phyloP scores from a whole-genome alignment of 2,113 vertebrate genomes.

The Oncorhynchus clarkii region DNA sequence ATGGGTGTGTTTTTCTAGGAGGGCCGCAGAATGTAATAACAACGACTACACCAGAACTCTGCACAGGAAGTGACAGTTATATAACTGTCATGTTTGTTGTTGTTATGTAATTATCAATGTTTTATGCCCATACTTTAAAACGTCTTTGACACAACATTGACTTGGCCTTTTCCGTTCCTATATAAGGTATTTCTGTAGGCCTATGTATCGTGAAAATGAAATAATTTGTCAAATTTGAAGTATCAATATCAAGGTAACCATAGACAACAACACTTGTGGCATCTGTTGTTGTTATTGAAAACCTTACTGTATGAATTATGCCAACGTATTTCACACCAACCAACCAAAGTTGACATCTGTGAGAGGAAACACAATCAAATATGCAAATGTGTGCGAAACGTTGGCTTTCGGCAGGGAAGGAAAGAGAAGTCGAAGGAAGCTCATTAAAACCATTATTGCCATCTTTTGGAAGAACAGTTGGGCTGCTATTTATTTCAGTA shows the following conservation, averaged over 20 bases:
- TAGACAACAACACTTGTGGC: neutral
- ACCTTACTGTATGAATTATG: conserved; percentile 38
- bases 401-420: conserved; percentile 39
- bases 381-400: conserved; percentile 30
- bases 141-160: neutral
- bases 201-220: too few species aligned
- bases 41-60: neutral
- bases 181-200: too few species aligned
- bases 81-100: neutral
- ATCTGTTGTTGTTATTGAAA: conserved; percentile 27
- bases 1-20: too few species aligned
- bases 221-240: too few species aligned
- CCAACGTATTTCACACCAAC: conserved; percentile 36
- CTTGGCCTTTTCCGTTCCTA: neutral
- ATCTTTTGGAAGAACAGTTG: conserved; percentile 51
- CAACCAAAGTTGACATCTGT: conserved; percentile 40
- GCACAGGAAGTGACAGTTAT: neutral
- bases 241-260: neutral
- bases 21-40: too few species aligned
- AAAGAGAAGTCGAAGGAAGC: conserved; percentile 34
- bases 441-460: conserved; percentile 51
- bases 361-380: conserved; percentile 46
- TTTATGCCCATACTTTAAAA: neutral
- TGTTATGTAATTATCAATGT: neutral
- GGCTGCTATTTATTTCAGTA: conserved; percentile 45